Conservation (phyloP, 2,797 vertebrate species). For the Scarus forsteni region DNA sequence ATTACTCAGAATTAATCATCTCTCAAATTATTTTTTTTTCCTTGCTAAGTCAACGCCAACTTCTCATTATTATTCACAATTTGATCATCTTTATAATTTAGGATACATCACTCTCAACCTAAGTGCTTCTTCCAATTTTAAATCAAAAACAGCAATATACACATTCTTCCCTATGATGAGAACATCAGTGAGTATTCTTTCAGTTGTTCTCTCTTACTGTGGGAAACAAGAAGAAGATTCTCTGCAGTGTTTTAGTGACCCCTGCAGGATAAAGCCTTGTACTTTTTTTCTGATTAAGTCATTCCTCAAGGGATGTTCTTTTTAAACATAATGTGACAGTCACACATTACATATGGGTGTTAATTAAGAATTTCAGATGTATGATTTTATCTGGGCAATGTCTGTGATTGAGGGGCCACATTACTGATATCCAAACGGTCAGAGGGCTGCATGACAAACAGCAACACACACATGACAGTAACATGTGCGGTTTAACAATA, state of each 20-base stretch:
- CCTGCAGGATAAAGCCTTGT: slow-evolving; percentile 52
- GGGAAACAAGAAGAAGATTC: background rate
- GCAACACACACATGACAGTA: too few relatives aligned
- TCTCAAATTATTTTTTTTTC: too few relatives aligned
- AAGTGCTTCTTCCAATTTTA: background rate
- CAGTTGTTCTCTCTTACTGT: background rate
- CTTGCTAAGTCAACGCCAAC: too few relatives aligned
- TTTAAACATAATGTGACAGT: background rate
- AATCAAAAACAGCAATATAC: background rate
- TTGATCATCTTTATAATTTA: too few relatives aligned
- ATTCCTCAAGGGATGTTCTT: background rate
- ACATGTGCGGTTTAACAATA: too few relatives aligned
- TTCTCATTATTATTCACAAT: background rate
- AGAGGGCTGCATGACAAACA: too few relatives aligned
- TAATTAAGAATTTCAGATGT: slow-evolving; percentile 1
- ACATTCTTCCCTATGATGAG: background rate
- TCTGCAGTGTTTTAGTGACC: slow-evolving; percentile 58
- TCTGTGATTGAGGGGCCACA: too few relatives aligned
- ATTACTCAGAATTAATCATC: too few relatives aligned
- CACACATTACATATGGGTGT: too few relatives aligned
- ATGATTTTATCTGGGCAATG: too few relatives aligned
- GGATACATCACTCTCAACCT: background rate
- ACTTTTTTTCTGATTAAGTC: background rate
- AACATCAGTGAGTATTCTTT: background rate
- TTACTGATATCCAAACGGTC: too few relatives aligned